Percentiles rank a stretch among this genome's conserved stretches.
Evolutionary conservation across 2,888 invertebrate species (phyloP).

Genomic region (Acrocera orbiculus): DNA sequence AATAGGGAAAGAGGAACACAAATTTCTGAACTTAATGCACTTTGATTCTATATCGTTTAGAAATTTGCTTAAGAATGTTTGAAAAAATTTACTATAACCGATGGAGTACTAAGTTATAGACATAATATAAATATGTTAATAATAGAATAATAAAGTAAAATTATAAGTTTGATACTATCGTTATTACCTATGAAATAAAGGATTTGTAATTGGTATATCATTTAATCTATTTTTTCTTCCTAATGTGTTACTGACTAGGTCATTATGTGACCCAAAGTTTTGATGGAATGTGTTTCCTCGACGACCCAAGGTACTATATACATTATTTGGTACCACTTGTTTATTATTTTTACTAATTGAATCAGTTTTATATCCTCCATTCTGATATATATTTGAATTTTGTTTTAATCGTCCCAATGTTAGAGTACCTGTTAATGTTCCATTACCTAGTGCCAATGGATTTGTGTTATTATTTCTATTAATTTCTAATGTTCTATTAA

Average conservation of each 20-base stretch:
- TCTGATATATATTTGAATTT: slow-evolving; percentile 29
- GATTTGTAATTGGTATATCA: slow-evolving; percentile 44
- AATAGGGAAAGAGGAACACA: too few species aligned
- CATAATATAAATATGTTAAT: too few species aligned
- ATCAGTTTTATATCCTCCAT: slow-evolving; percentile 28
- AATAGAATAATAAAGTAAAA: too few species aligned
- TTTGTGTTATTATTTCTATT: slow-evolving; percentile 24
- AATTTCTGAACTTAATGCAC: too few species aligned
- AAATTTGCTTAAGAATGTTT: too few species aligned
- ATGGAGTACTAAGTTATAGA: too few species aligned
- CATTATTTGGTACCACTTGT: slow-evolving; percentile 25
- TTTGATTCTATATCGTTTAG: too few species aligned
- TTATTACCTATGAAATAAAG: slow-evolving; percentile 46
- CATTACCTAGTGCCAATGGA: slow-evolving; percentile 25
- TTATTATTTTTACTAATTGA: slow-evolving; percentile 27
- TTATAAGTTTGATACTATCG: too few species aligned
- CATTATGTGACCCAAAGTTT: slow-evolving; percentile 22
- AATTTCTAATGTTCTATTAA: slow-evolving; percentile 29
- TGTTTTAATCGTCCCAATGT: slow-evolving; percentile 30
- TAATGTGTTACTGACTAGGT: slow-evolving; percentile 25
- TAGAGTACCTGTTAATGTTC: slow-evolving; percentile 25
- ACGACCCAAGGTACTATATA: slow-evolving; percentile 27
- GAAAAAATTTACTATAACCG: too few species aligned
- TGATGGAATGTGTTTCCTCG: slow-evolving; percentile 27
- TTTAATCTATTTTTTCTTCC: slow-evolving; percentile 32